These are phyloP conservation scores for Bombus affinis DNA, from an alignment of 1,140 invertebrate genomes.

Conservation along the genomic window DNA sequence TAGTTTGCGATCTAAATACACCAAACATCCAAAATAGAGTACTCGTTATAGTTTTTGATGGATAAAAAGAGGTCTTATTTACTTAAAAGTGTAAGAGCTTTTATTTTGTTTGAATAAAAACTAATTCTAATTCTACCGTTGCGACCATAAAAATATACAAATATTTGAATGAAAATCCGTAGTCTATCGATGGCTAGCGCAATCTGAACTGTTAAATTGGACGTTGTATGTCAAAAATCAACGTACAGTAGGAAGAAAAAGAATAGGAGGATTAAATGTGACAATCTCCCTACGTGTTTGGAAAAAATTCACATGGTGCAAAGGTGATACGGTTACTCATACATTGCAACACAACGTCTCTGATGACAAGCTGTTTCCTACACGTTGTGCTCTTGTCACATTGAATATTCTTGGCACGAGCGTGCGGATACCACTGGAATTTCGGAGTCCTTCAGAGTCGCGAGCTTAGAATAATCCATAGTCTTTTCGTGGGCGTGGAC, in stretches of 20 bases:
- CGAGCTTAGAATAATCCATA: constrained; percentile 71
- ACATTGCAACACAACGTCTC: neutral
- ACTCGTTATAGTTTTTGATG: too few species aligned
- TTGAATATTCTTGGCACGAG: constrained; percentile 68
- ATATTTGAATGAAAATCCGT: too few species aligned
- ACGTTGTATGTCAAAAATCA: neutral
- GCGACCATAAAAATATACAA: too few species aligned
- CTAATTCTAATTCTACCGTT: too few species aligned
- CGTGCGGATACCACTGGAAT: constrained; percentile 61
- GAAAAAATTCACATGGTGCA: neutral
- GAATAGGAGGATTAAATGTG: neutral
- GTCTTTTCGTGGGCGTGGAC: constrained; percentile 70
- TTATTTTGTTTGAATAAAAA: too few species aligned
- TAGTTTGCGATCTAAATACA: too few species aligned
- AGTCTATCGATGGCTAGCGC: too few species aligned
- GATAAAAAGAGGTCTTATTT: too few species aligned
- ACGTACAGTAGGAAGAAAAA: too few species aligned
- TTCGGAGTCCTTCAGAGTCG: constrained; percentile 56
- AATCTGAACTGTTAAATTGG: neutral
- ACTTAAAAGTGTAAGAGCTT: too few species aligned
- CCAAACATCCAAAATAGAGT: too few species aligned
- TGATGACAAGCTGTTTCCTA: constrained; percentile 14
- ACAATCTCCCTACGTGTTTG: neutral
- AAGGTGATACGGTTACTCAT: constrained; percentile 1
- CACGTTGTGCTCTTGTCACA: neutral